Evolutionary conservation across 1,140 invertebrate species (phyloP).

Genomic region (Gonatopus flavifemur): DNA sequence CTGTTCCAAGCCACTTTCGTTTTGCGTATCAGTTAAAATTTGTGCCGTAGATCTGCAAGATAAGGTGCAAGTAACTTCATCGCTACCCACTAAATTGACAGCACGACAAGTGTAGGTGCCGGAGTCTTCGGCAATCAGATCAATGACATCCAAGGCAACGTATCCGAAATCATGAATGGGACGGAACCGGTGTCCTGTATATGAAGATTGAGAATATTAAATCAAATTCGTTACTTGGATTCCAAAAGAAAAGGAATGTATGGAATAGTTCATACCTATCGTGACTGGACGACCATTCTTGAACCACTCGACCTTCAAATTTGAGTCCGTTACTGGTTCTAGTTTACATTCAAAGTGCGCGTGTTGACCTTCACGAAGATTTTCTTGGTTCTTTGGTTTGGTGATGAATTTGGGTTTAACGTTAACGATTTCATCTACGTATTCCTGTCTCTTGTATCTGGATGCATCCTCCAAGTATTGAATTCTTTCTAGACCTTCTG

Average conservation of each 20-base stretch:
- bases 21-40: conserved; percentile 81
- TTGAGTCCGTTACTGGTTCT: conserved; percentile 93
- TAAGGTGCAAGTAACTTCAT: conserved; percentile 78
- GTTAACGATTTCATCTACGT: conserved; percentile 80
- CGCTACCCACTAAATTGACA: conserved; percentile 82
- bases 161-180: conserved; percentile 96
- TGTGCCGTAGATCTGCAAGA: conserved; percentile 73
- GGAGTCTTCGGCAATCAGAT: conserved; percentile 89
- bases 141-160: conserved; percentile 88
- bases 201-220: conserved; percentile 23
- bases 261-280: conserved; percentile 69
- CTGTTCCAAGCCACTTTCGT: conserved; percentile 81
- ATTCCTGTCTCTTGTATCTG: conserved; percentile 79
- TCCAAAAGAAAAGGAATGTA: neutral
- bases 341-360: conserved; percentile 98
- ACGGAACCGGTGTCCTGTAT: conserved; percentile 80
- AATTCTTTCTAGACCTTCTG: conserved; percentile 85
- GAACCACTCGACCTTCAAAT: conserved; percentile 92
- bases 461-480: conserved; percentile 88
- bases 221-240: no score
- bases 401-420: conserved; percentile 83
- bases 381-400: conserved; percentile 81
- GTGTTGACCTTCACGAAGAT: conserved; percentile 86
- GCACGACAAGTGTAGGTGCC: conserved; percentile 93
- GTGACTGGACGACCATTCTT: conserved; percentile 88